phyloP scores from a whole-genome alignment of 2,113 vertebrate species.

The Eublepharis macularius region DNA sequence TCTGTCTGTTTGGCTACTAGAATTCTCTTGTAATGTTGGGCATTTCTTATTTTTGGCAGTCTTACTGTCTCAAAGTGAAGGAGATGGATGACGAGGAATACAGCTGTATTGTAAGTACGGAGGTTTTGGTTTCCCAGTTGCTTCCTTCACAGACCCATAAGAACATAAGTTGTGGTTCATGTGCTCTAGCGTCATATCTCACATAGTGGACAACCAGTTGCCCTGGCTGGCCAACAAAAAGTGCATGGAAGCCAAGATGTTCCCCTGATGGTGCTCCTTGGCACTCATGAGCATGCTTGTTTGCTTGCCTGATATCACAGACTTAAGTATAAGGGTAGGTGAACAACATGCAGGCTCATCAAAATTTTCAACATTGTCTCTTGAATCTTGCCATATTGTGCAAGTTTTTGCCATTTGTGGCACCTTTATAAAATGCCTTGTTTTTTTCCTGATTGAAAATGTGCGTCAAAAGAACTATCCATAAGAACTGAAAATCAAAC shows the following conservation, averaged over 20 bases:
- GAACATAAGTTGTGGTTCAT: too few species aligned
- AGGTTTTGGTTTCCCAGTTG: neutral
- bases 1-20: neutral
- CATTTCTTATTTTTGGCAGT: conserved; percentile 75
- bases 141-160: neutral
- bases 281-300: neutral
- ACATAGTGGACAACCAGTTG: too few species aligned
- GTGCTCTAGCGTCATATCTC: too few species aligned
- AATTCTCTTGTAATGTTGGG: conserved; percentile 17
- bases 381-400: neutral
- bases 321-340: neutral
- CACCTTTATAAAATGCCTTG: neutral
- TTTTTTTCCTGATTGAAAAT: neutral
- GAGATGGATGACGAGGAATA: conserved; percentile 99
- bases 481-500: conserved; percentile 3
- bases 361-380: neutral
- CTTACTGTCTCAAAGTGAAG: conserved; percentile 98
- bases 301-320: rapidly evolving
- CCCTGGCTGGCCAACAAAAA: too few species aligned
- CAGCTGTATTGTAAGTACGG: conserved; percentile 92
- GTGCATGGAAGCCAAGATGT: too few species aligned
- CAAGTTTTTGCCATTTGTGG: neutral
- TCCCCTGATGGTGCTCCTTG: neutral
- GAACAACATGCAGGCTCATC: neutral
- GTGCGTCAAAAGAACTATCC: neutral